Conservation (phyloP, 2,888 invertebrate genomes). For the Drosophila flavopinicola region DNA sequence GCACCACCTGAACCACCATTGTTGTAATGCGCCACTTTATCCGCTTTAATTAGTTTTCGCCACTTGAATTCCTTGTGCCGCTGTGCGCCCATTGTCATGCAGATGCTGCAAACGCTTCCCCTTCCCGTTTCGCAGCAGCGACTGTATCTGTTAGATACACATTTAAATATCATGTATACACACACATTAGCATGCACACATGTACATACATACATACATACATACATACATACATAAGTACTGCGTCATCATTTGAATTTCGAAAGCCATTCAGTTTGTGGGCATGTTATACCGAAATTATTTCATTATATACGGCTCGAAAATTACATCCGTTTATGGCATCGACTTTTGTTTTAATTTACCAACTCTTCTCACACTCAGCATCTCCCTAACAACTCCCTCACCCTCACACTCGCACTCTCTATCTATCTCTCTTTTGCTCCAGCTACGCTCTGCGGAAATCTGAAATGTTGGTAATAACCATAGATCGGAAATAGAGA, state of each 20-base stretch:
- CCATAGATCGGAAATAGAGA: conserved; percentile 71
- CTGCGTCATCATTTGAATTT: conserved; percentile 56
- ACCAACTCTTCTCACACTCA: conserved; percentile 44
- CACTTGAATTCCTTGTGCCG: conserved; percentile 64
- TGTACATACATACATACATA: background rate
- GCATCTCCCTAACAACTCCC: conserved; percentile 4
- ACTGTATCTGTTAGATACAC: conserved; percentile 24
- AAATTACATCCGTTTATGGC: conserved; percentile 75
- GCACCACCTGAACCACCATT: conserved; percentile 49
- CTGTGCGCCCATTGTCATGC: conserved; percentile 66
- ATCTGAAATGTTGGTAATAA: conserved; percentile 68
- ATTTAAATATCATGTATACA: conserved; percentile 32
- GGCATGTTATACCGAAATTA: conserved; percentile 57
- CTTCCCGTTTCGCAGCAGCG: conserved; percentile 54
- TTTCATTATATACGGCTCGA: conserved; percentile 73
- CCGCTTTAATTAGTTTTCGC: conserved; percentile 81
- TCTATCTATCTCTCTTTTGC: background rate
- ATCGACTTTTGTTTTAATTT: conserved; percentile 76
- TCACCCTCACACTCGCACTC: background rate
- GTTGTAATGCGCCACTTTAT: conserved; percentile 80
- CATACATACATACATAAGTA: background rate
- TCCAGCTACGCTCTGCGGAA: conserved; percentile 46
- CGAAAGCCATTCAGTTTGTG: conserved; percentile 61
- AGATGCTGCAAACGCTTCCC: conserved; percentile 71
- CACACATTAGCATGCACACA: no score